Evolutionary conservation across 2,113 vertebrate species (phyloP).

Genomic region (Cryptoleucopteryx plumbea): DNA sequence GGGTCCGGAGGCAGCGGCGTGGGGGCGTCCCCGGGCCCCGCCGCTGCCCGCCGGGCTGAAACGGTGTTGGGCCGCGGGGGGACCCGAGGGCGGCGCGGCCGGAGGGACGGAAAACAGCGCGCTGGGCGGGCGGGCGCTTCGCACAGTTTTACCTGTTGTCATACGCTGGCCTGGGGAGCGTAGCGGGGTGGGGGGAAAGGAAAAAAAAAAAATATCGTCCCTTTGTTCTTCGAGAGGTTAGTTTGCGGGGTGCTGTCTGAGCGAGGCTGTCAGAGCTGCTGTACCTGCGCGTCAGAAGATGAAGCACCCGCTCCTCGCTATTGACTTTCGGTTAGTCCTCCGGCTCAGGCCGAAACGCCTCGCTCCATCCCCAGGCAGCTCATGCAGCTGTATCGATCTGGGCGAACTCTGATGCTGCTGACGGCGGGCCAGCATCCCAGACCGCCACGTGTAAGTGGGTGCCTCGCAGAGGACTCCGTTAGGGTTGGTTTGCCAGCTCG

Average conservation of each 20-base stretch:
- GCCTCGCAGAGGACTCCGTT: not conserved
- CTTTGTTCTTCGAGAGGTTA: slow-evolving; percentile 13
- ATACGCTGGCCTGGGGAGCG: not conserved
- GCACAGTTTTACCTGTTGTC: not conserved
- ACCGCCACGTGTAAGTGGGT: fast-evolving
- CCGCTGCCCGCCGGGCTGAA: too few relatives aligned
- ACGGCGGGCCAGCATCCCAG: not conserved
- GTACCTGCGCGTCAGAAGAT: not conserved
- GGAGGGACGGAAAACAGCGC: fast-evolving
- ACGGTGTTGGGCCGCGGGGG: not conserved
- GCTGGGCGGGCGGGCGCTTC: not conserved
- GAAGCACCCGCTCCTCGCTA: not conserved
- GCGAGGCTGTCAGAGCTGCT: not conserved
- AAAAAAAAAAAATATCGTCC: not conserved
- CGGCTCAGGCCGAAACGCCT: not conserved
- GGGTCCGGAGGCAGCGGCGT: too few relatives aligned
- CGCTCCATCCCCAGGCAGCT: not conserved
- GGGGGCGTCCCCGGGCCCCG: too few relatives aligned
- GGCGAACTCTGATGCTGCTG: not conserved
- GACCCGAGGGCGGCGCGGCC: not conserved
- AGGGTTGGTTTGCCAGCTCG: not conserved
- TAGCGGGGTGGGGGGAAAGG: not conserved
- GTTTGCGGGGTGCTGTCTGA: not conserved
- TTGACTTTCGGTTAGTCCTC: not conserved
- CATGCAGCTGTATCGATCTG: not conserved